Evolutionary conservation across 2,888 invertebrate species (phyloP), one percentile per base, ranked within the genome.

Genomic region (Thumatha senex): DNA sequence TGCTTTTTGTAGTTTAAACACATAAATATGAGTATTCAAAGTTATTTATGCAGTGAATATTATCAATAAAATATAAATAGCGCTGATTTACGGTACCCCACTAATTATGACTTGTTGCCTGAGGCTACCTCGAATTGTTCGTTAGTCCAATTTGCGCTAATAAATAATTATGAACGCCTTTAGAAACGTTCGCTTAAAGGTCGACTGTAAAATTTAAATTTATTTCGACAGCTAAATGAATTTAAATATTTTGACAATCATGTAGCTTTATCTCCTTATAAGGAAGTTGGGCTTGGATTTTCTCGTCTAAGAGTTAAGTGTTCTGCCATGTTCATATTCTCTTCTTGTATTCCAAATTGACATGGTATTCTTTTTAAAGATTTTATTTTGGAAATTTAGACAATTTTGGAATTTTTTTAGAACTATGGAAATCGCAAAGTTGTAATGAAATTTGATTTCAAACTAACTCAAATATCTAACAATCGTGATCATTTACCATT

Each of bases 91-190:
- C 44, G 18, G 24, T 24, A 24, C 24, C 29, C 2, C 11, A 13
- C 40, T 61, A 61, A 61, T 64, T 56, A 51, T 64, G 30, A 52
- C 52, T 56, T 49, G 61, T 61, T 40, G 49, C 30, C 44, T 2
- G 34, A 35, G 65, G 65, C 49, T 40, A 34, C 48, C 56, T 61
- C 29, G 7, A 48, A 47, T 47, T 46, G 41, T 55, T 51, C 46
- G 46, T 64, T 42, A 51, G 29, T 31, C 36, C 43, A 40, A 52
- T 56, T 56, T 46, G 34, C 52, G 33, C 38, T 56, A 46, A 41
- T 35, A 50, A 49, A 49, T 56, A 61, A 45, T 48, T 64, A 40
- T 56, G 11, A 30, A 36, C 12, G 15, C 11, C 34, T 45, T 36
- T 36, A 29, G 34, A 30, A 38, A n/a, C n/a, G 13, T 33, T 44